These are phyloP conservation scores for Nomia melanderi DNA, from an alignment of 1,140 invertebrate genomes.

Conservation along the genomic window DNA sequence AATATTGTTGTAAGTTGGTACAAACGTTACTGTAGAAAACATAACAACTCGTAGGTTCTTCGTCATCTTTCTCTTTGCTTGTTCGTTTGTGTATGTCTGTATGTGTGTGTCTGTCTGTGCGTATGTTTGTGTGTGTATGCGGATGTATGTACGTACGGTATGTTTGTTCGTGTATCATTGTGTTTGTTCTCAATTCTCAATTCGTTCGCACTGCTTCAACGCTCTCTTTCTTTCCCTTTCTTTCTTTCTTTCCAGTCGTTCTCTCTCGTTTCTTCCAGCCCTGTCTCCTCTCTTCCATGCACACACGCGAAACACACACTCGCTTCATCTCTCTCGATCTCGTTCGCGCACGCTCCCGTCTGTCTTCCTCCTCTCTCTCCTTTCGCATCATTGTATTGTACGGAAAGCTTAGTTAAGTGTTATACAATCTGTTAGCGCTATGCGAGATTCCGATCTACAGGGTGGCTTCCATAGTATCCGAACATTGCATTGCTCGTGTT, in stretches of 20 bases:
- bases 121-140: too few relatives aligned
- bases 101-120: too few relatives aligned
- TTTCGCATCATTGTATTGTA: slow-evolving; percentile 46
- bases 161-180: too few relatives aligned
- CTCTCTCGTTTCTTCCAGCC: too few relatives aligned
- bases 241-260: background rate
- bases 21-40: slow-evolving; percentile 81
- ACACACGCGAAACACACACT: background rate
- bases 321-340: background rate
- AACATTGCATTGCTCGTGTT: slow-evolving; percentile 53
- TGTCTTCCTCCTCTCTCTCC: slow-evolving; percentile 28
- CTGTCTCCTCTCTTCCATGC: background rate
- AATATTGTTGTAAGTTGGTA: slow-evolving; percentile 81
- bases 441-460: slow-evolving; percentile 64
- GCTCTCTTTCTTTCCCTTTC: background rate
- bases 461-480: slow-evolving; percentile 59
- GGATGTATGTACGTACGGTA: too few relatives aligned
- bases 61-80: slow-evolving; percentile 49
- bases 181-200: slow-evolving; percentile 19
- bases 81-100: slow-evolving; percentile 10
- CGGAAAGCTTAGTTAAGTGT: slow-evolving; percentile 62
- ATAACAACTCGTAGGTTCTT: slow-evolving; percentile 77
- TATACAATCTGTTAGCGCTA: slow-evolving; percentile 65
- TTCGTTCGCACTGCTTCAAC: background rate
- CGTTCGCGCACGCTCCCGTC: slow-evolving; percentile 26